phyloP scores from a whole-genome alignment of 2,888 invertebrate species.

The Eupithecia tripunctaria region DNA sequence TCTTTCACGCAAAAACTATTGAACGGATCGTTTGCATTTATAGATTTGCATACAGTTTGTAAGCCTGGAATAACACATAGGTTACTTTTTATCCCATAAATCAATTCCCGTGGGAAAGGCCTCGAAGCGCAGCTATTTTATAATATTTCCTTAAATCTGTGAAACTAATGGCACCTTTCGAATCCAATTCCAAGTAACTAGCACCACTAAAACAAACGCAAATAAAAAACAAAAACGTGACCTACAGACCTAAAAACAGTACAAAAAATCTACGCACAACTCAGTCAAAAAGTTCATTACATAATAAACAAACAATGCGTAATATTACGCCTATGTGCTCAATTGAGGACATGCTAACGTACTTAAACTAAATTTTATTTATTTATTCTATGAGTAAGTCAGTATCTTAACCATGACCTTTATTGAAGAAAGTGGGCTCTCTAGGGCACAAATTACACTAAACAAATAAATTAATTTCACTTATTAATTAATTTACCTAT shows the following conservation, averaged over 20 bases:
- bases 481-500: too few species aligned
- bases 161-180: too few species aligned
- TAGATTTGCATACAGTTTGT: too few species aligned
- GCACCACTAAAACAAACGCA: not conserved
- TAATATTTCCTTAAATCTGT: too few species aligned
- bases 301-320: slow-evolving; percentile 11
- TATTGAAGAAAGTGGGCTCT: not conserved
- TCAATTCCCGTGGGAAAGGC: too few species aligned
- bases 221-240: not conserved
- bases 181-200: not conserved
- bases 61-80: too few species aligned
- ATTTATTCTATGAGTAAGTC: slow-evolving; percentile 16
- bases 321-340: slow-evolving; percentile 6
- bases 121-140: too few species aligned
- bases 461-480: too few species aligned
- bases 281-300: not conserved
- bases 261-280: not conserved
- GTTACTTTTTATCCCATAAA: too few species aligned
- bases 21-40: too few species aligned
- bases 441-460: too few species aligned
- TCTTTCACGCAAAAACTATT: too few species aligned
- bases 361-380: slow-evolving; percentile 24
- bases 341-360: slow-evolving; percentile 15
- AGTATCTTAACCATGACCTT: not conserved
- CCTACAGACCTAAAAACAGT: slow-evolving; percentile 8